phyloP scores from a whole-genome alignment of 2,888 invertebrate species.

The Pristionchus maxplancki region DNA sequence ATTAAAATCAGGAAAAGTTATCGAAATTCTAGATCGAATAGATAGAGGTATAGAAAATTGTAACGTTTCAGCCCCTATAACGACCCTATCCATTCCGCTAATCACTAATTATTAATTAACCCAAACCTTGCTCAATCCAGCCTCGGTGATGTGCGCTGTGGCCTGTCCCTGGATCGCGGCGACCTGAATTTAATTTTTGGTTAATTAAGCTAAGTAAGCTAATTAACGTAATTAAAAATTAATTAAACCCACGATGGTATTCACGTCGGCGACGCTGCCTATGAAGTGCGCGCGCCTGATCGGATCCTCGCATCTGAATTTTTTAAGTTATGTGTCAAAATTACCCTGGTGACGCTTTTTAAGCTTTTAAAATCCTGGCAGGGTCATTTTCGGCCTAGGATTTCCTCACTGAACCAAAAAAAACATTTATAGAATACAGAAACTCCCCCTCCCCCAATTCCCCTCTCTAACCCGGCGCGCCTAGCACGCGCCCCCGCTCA shows the following conservation, averaged over 20 bases:
- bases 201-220: not conserved
- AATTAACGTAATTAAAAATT: conserved; percentile 1
- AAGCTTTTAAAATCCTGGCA: no score
- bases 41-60: no score
- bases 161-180: not conserved
- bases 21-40: no score
- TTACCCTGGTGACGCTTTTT: no score
- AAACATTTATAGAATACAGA: no score
- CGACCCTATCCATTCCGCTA: not conserved
- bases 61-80: no score
- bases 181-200: conserved; percentile 14
- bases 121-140: conserved; percentile 25
- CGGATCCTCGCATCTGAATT: conserved; percentile 52
- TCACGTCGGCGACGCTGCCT: conserved; percentile 69
- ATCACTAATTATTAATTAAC: not conserved
- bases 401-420: no score
- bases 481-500: no score
- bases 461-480: no score
- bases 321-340: not conserved
- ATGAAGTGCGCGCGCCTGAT: conserved; percentile 56
- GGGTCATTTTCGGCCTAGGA: no score
- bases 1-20: not conserved
- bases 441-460: no score
- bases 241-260: conserved; percentile 62
- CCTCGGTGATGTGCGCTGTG: not conserved